A percentile compares a stretch with the other conserved stretches of the same genome.
Evolutionary conservation across 2,113 vertebrate genomes (phyloP).

Genomic region (Nicator chloris): DNA sequence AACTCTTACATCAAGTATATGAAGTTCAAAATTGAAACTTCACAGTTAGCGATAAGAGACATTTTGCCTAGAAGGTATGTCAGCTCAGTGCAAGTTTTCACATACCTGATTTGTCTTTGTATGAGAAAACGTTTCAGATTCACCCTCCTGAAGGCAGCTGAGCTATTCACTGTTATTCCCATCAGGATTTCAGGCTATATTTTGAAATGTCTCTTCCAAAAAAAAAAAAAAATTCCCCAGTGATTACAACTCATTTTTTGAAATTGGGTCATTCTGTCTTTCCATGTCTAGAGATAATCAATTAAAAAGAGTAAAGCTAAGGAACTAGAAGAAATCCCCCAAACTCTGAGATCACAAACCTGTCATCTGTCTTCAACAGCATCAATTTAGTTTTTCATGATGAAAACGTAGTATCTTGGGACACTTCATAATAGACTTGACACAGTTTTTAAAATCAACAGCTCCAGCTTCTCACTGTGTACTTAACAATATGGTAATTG

Average conservation of each 20-base stretch:
- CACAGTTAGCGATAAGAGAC: slow-evolving; percentile 20
- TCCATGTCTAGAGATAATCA: slow-evolving; percentile 32
- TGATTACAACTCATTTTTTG: slow-evolving; percentile 46
- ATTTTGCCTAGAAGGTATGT: slow-evolving; percentile 42
- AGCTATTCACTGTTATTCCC: slow-evolving; percentile 16
- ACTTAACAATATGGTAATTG: background rate
- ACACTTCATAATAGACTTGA: background rate
- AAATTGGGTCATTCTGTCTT: slow-evolving; percentile 53
- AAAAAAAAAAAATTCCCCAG: background rate
- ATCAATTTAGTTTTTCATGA: background rate
- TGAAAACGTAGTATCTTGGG: slow-evolving; percentile 8
- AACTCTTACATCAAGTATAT: background rate
- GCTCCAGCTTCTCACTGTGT: background rate
- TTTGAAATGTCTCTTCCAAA: background rate
- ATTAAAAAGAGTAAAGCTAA: slow-evolving; percentile 35
- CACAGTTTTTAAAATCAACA: slow-evolving; percentile 31
- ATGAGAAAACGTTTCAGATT: background rate
- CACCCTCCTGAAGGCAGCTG: slow-evolving; percentile 39
- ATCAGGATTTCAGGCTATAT: slow-evolving; percentile 23
- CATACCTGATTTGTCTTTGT: slow-evolving; percentile 46
- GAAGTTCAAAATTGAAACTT: slow-evolving; percentile 37
- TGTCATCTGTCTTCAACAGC: background rate
- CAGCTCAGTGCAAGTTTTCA: slow-evolving; percentile 29
- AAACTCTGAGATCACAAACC: background rate
- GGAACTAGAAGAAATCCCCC: background rate